Base-by-base conservation (phyloP, 2,888 invertebrate genomes). In the Nowickia ferox region DNA sequence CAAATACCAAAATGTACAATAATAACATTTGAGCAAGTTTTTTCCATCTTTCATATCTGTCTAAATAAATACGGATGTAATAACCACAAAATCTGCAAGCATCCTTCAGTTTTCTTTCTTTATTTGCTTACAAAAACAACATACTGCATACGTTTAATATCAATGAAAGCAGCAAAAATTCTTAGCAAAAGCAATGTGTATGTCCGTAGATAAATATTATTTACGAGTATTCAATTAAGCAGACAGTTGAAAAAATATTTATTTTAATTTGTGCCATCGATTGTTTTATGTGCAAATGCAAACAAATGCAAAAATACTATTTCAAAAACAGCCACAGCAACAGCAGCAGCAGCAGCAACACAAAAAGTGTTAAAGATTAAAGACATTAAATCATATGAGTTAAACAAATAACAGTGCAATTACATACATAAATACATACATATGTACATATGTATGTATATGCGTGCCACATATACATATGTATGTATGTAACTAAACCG, bases 181-280 rank as follows among this genome's bases (percentile, higher is more conserved):
- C 15, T 17, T 38, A 19, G 42, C 19, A 72, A 79, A 72, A 79
- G 46, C 53, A 71, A 30, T 8, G 17, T 40, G 13, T 17, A 40
- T 57, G 38, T n/a, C 44, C 11, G 57, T 19, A 75, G 74, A 66
- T 71, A 76, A 61, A 74, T 75, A 63, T 44, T 66, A 65, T 59
- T 48, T 59, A 46, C n/a, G n/a, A n/a, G n/a, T 48, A 59, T 75
- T 66, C 71, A 74, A 80, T 78, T 82, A 38, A 63, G 65, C 75
- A 82, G 82, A 79, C 82, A 82, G 69, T 81, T 82, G 74, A 57
- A 69, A 61, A 75, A 85, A 85, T 85, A 85, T 85, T 85, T 81
- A 74, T 51, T 82, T 81, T 66, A 76, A 48, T 78, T 77, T 78
- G 40, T 48, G 59, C 53, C 40, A 68, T 81, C 63, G 74, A 78